Evolutionary conservation across 1,140 invertebrate species (phyloP).

Genomic region (Paraescarpia echinospica): DNA sequence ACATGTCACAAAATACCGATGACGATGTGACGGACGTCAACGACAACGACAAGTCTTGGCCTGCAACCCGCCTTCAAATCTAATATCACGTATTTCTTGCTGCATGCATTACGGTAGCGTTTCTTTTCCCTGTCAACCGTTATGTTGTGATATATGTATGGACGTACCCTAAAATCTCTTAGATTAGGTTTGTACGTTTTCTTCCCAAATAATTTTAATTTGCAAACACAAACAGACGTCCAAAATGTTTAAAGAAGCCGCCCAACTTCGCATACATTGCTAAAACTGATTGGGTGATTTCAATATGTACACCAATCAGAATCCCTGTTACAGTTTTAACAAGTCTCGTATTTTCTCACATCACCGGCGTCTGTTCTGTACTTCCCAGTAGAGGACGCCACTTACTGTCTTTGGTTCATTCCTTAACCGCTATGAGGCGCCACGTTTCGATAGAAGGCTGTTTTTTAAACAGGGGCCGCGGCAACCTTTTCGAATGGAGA

Average conservation of each 20-base stretch:
- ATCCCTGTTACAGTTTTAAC: background rate
- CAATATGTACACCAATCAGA: background rate
- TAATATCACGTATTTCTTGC: background rate
- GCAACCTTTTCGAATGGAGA: too few species aligned
- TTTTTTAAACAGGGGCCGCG: too few species aligned
- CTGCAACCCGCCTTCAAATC: background rate
- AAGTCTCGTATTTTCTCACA: background rate
- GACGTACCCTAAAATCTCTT: background rate
- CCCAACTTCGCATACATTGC: background rate
- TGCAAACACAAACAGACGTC: background rate
- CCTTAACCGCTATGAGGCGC: background rate
- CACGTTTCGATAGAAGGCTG: background rate
- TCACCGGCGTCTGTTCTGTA: background rate
- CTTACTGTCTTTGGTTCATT: background rate
- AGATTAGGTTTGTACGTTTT: background rate
- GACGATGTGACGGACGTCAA: background rate
- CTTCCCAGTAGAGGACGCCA: background rate
- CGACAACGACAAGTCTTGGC: background rate
- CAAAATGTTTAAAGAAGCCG: constrained; percentile 1
- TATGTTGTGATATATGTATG: background rate
- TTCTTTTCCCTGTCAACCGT: background rate
- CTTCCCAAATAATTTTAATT: background rate
- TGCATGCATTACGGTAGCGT: background rate
- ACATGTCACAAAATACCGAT: background rate
- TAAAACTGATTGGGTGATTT: background rate